A percentile compares a stretch with the other conserved stretches of the same genome.
These are phyloP conservation scores for Beaufortia kweichowensis DNA, from an alignment of 2,113 vertebrate species.

Conservation along the genomic window DNA sequence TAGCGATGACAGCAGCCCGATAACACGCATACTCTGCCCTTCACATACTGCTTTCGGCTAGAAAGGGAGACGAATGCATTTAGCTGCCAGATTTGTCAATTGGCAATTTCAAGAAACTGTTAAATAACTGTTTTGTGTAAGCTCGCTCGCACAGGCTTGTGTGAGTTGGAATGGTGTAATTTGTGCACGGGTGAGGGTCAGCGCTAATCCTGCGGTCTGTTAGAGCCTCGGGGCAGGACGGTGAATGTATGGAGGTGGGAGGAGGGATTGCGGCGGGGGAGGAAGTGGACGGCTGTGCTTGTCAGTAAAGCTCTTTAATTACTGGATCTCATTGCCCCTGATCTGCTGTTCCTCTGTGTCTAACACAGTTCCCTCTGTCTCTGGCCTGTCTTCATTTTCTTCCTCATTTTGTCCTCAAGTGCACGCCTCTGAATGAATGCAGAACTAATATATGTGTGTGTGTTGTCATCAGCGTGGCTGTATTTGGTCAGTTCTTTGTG, in stretches of 20 bases:
- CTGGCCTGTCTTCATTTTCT: constrained; percentile 47
- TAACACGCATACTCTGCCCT: constrained; percentile 60
- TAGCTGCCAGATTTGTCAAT: constrained; percentile 59
- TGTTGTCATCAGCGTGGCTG: constrained; percentile 32
- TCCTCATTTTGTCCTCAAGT: constrained; percentile 19
- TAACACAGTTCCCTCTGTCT: constrained; percentile 39
- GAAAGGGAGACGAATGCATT: not conserved
- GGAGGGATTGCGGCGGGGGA: constrained; percentile 63
- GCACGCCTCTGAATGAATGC: constrained; percentile 15
- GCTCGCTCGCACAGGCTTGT: constrained; percentile 43
- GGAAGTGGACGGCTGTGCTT: constrained; percentile 58
- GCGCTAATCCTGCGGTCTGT: constrained; percentile 19
- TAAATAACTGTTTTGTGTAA: constrained; percentile 66
- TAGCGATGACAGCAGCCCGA: constrained; percentile 88
- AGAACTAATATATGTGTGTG: constrained; percentile 27
- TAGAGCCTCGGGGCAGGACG: constrained; percentile 38
- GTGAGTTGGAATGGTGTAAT: not conserved
- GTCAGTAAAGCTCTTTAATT: constrained; percentile 80
- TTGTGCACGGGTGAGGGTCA: not conserved
- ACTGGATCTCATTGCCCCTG: constrained; percentile 68
- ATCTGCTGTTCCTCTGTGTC: constrained; percentile 61
- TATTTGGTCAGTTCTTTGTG: constrained; percentile 36
- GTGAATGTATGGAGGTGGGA: constrained; percentile 53
- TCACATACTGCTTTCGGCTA: constrained; percentile 9
- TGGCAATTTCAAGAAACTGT: constrained; percentile 23